phyloP scores from a whole-genome alignment of 2,113 vertebrate species.

The Stigmatopora argus region DNA sequence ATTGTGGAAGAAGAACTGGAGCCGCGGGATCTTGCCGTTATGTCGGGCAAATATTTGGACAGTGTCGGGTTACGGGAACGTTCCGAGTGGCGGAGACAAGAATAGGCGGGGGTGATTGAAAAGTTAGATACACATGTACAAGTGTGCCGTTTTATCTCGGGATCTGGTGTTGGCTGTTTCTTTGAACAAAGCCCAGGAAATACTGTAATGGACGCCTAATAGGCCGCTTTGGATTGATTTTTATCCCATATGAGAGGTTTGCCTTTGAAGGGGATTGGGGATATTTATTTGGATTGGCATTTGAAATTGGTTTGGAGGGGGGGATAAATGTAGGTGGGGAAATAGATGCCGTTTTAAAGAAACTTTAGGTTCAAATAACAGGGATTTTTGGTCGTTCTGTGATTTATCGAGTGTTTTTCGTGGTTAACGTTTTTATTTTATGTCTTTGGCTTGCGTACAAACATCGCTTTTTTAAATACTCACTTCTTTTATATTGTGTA shows the following conservation, averaged over 20 bases:
- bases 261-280: not conserved
- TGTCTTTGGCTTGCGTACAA: too few species aligned
- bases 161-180: slow-evolving; percentile 50
- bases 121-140: slow-evolving; percentile 68
- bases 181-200: slow-evolving; percentile 58
- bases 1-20: slow-evolving; percentile 50
- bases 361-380: not conserved
- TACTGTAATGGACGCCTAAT: slow-evolving; percentile 20
- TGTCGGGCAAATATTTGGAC: slow-evolving; percentile 76
- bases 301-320: too few species aligned
- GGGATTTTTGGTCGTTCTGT: not conserved
- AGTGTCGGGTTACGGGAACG: slow-evolving; percentile 69
- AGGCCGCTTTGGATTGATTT: slow-evolving; percentile 10
- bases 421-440: too few species aligned
- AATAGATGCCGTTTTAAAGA: not conserved
- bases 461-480: too few species aligned
- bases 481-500: too few species aligned
- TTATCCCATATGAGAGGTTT: not conserved
- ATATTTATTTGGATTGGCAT: too few species aligned
- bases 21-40: slow-evolving; percentile 57
- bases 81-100: slow-evolving; percentile 59
- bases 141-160: slow-evolving; percentile 57
- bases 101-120: slow-evolving; percentile 69
- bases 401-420: too few species aligned
- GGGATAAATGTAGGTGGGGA: not conserved